Base-by-base conservation (phyloP, 2,888 invertebrate genomes). In the Ectemnius continuus region DNA sequence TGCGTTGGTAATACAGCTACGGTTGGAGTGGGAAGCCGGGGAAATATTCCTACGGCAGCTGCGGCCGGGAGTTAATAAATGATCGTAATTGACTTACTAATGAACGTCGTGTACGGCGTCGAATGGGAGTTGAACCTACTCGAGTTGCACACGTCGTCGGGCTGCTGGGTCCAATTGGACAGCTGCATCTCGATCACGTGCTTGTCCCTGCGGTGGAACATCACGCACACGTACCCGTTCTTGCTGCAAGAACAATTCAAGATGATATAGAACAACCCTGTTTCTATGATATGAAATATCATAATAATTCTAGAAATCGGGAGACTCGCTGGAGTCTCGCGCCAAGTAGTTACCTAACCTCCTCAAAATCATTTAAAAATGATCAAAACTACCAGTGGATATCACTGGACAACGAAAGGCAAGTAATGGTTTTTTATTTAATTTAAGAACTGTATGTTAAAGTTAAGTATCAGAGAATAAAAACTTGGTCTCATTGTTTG, bases 171-270 rank as follows among this genome's bases (percentile, higher is more conserved):
- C 90, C 90, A 90, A 71, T 86, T 84, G 69, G 94, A 94, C 85
- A 94, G 93, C 87, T 94, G 94, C 84, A 95, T 92, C 91, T 96
- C 95, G 81, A 96, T 94, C 60, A 96, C 95, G 84, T 93, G 93
- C 71, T 93, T 92, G 81, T 94, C 95, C 69, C 96, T 93, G 61
- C 93, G 94, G 89, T 94, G 93, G 90, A 96, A 94, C 79, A 93
- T 92, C 91, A 96, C 93, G 89, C 96, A 96, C 28, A 95, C 94
- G 90, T 95, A 96, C 0, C 96, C 95, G 18, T 95, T 95, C 85
- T 95, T 94, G 85, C 96, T 96, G 93, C 93, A 62, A 47, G 47
- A 59, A 26, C n/a, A 46, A 16, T 28, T 26, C 62, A 62, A 67
- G 52, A 60, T 60, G n/a, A 60, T 36, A 36, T 36, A 8, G 36